Base-by-base conservation (phyloP, 2,113 vertebrate species). In the Perca schrenkii region DNA sequence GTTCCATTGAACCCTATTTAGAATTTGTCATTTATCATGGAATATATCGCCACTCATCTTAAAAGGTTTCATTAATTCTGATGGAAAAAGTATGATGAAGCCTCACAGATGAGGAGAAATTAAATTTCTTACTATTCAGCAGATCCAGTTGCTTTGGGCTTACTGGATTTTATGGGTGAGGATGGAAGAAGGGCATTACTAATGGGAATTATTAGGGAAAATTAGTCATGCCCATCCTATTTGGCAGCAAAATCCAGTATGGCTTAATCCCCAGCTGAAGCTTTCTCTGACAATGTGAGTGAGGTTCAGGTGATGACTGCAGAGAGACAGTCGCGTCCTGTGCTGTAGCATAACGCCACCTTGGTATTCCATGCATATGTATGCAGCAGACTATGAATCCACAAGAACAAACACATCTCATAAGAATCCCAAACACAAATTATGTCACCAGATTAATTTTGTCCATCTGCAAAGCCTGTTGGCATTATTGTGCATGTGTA, bases 381-480 rank as follows among this genome's bases (percentile, higher is more conserved):
- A 69, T 28, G 10, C 60, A 62, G 77, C 71, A 63, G 62, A 73
- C 31, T 71, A 58, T 72, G 61, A 65, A 56, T 7, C 54, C 62
- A 74, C 58, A 84, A 82, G 82, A 80, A 77, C 74, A 46, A 82
- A 75, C 66, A 53, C 74, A 12, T 84, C 58, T 47, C 31, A 68
- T 10, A 83, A 78, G 70, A 80, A 63, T 75, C 61, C 34, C 17
- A 82, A 77, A 77, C 71, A 85, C 57, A 53, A 52, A 36, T 25
- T 64, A 74, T 52, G 46, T 74, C 69, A 85, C 53, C 47, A 40
- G 16, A 75, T 66, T 28, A 70, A 83, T 53, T 74, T 52, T 63
- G 22, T 22, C 64, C 82, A 82, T 80, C 60, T 89, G 86, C 71
- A 88, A 34, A 73, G 69, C 60, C 63, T 52, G 25, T 52, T 54